These are phyloP conservation scores for Aporrectodea caliginosa DNA, from an alignment of 1,140 invertebrate genomes.

Conservation along the genomic window DNA sequence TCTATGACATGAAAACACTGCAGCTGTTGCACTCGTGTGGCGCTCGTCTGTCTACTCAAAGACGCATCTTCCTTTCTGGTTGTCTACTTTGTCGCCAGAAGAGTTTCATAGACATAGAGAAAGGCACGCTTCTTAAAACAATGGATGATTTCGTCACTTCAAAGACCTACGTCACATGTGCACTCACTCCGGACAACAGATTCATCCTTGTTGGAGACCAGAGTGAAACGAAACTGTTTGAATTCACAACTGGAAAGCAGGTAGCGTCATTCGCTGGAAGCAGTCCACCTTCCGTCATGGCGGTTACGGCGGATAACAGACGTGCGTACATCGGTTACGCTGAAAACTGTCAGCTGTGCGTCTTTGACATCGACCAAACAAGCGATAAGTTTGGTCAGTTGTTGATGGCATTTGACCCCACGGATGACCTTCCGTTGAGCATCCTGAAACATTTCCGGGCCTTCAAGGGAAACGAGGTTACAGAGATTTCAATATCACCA, in stretches of 20 bases:
- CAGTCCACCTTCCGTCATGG: not conserved
- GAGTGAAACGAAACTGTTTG: slow-evolving; percentile 14
- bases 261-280: not conserved
- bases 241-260: slow-evolving; percentile 5
- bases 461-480: slow-evolving; percentile 20
- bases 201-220: slow-evolving; percentile 15
- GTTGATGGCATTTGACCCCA: slow-evolving; percentile 18
- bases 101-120: slow-evolving; percentile 27
- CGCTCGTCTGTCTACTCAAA: not conserved
- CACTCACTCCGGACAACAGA: slow-evolving; percentile 6
- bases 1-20: slow-evolving; percentile 14
- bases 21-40: not conserved
- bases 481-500: slow-evolving; percentile 23
- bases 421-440: not conserved
- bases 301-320: slow-evolving; percentile 20
- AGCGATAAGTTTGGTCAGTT: slow-evolving; percentile 21
- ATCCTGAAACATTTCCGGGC: not conserved
- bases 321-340: slow-evolving; percentile 24
- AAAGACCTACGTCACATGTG: slow-evolving; percentile 23
- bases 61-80: slow-evolving; percentile 14
- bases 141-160: slow-evolving; percentile 24
- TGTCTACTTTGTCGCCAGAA: slow-evolving; percentile 30
- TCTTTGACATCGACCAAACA: slow-evolving; percentile 25
- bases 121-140: slow-evolving; percentile 5
- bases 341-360: slow-evolving; percentile 26